These are phyloP conservation scores for Drosophila subsilvestris DNA, from an alignment of 2,888 invertebrate species.

Conservation along the genomic window DNA sequence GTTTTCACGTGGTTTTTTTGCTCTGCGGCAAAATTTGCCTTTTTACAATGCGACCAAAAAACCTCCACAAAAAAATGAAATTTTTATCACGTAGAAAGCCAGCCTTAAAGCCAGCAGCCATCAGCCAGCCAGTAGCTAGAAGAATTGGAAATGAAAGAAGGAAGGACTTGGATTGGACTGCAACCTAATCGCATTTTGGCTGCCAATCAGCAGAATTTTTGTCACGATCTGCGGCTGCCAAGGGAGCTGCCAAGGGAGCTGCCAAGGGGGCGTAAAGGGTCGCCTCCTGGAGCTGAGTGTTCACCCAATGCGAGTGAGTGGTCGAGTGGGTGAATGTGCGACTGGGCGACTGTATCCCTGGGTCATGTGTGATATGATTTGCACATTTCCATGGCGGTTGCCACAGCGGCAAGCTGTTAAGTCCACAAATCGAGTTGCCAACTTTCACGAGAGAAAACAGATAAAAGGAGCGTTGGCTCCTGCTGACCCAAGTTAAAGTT, in stretches of 20 bases:
- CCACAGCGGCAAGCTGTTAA: slow-evolving; percentile 62
- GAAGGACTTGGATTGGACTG: slow-evolving; percentile 6
- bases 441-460: slow-evolving; percentile 56
- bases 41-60: slow-evolving; percentile 64
- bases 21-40: slow-evolving; percentile 66
- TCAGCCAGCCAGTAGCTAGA: no score
- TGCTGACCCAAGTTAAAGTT: slow-evolving; percentile 49
- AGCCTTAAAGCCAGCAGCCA: slow-evolving; percentile 22
- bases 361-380: slow-evolving; percentile 41
- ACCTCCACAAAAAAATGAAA: slow-evolving; percentile 13
- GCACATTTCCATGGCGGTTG: slow-evolving; percentile 34
- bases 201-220: slow-evolving; percentile 59
- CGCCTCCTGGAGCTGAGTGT: slow-evolving; percentile 19
- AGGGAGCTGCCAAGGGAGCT: background rate
- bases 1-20: slow-evolving; percentile 38
- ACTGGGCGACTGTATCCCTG: slow-evolving; percentile 3
- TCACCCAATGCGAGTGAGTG: slow-evolving; percentile 35
- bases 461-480: slow-evolving; percentile 8
- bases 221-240: slow-evolving; percentile 22
- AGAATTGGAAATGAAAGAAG: background rate
- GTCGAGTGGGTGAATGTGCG: background rate
- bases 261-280: background rate
- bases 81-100: slow-evolving; percentile 38
- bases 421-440: slow-evolving; percentile 71
- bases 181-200: slow-evolving; percentile 54